These are phyloP conservation scores for Sycophila texana DNA, from an alignment of 2,888 invertebrate genomes.

Conservation along the genomic window DNA sequence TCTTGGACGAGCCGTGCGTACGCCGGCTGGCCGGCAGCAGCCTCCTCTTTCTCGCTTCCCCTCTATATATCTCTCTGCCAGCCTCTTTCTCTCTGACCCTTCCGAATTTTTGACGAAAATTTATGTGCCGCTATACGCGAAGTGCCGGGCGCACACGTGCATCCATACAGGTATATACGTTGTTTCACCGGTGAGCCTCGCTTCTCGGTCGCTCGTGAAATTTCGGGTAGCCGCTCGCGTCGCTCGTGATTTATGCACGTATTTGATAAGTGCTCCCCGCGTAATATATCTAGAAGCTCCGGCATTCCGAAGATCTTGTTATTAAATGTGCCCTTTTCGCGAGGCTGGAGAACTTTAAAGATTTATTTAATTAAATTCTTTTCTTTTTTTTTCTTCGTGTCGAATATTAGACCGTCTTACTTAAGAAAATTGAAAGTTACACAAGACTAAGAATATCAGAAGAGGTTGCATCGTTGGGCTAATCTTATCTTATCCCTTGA, in stretches of 20 bases:
- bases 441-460: constrained; percentile 58
- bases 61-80: too few species aligned
- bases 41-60: too few species aligned
- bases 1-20: constrained; percentile 22
- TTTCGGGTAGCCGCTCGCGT: constrained; percentile 15
- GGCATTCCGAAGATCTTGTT: constrained; percentile 25
- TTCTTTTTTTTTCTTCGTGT: neutral
- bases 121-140: constrained; percentile 51
- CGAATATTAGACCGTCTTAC: neutral
- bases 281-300: constrained; percentile 35
- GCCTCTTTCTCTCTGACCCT: constrained; percentile 27
- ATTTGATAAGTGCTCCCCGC: constrained; percentile 47
- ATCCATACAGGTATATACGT: constrained; percentile 17
- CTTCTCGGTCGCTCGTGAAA: constrained; percentile 33
- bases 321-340: constrained; percentile 9
- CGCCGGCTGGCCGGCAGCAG: neutral
- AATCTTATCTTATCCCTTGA: constrained; percentile 72
- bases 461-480: constrained; percentile 60
- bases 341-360: neutral
- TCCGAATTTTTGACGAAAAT: constrained; percentile 56
- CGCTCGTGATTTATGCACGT: constrained; percentile 50
- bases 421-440: neutral
- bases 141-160: constrained; percentile 10
- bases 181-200: constrained; percentile 19
- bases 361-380: neutral